Evolutionary conservation across 2,113 vertebrate species (phyloP), one percentile per base, ranked within the genome.

Genomic region (Malurus cyaneus): DNA sequence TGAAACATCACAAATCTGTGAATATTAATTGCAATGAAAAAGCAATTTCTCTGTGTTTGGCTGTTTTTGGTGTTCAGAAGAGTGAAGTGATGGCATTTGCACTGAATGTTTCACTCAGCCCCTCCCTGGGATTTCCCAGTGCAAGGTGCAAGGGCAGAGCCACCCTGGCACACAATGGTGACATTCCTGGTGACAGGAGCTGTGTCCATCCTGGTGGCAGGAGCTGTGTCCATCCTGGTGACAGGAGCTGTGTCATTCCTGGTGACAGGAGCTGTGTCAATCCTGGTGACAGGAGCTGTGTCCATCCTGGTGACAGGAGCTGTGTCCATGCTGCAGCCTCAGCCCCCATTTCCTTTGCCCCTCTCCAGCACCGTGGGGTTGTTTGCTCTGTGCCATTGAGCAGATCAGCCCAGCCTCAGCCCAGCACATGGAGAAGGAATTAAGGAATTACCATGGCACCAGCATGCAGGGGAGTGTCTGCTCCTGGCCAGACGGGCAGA

Each of bases 401-500:
- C 69, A 95, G 61, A 47, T 85, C 73, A 91, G 65, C 28, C 87
- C 44, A 82, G 26, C 28, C 41, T 77, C 61, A 62, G 28, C 61
- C 65, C 61, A 80, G 52, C 82, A 74, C 85, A 62, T 54, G 74
- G 79, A 66, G 88, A 91, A 82, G 77, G 89, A 96, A 96, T 93
- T 92, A 62, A 82, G 77, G 90, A 96, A 96, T 93, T 92, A 62
- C 5, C 50, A 32, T 72, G 69, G 34, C 78, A 89, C 71, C 94
- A 96, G 47, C 61, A 52, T 57, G 9, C 28, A 86, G 83, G 94
- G 80, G 95, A 86, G 73, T 88, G 82, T 67, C 52, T 89, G 26
- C 54, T 86, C 53, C 64, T 91, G 94, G 92, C 93, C 92, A 95
- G 93, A 96, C 89, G 91, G 88, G 91, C 80, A 89, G 92, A 97